Conservation (phyloP, 1,140 invertebrate species). For the Holotrichia oblita region DNA sequence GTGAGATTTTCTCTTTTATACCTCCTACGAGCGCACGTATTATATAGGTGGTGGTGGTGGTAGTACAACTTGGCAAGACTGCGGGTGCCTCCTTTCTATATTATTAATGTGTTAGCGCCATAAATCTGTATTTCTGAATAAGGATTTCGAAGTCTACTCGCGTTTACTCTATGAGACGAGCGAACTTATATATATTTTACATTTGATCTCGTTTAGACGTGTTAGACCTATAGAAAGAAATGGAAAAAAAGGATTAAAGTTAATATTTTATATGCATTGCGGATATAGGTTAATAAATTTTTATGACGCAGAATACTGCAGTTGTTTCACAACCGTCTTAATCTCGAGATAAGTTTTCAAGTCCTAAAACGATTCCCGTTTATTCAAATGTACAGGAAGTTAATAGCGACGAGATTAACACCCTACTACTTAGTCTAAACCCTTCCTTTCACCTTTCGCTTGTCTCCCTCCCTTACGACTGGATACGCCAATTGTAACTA, state of each 20-base stretch:
- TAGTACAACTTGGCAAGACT: no score
- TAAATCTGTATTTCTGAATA: not conserved
- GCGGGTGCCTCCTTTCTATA: not conserved
- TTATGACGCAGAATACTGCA: not conserved
- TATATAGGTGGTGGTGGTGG: no score
- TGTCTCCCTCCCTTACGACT: not conserved
- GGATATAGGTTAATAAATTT: not conserved
- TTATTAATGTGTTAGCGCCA: not conserved
- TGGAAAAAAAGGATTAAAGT: not conserved
- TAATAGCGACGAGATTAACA: conserved; percentile 7
- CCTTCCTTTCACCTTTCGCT: not conserved
- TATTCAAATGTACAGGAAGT: not conserved
- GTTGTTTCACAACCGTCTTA: no score
- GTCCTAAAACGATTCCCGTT: no score
- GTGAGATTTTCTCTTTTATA: not conserved
- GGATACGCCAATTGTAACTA: not conserved
- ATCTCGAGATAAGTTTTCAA: no score
- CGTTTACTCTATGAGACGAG: not conserved
- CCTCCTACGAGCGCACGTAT: not conserved
- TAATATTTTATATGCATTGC: conserved; percentile 2
- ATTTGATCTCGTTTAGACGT: not conserved
- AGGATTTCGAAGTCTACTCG: not conserved
- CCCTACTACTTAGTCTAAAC: not conserved
- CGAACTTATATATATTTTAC: not conserved
- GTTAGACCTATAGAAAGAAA: no score